phyloP scores from a whole-genome alignment of 1,140 invertebrate species.

The Gryllus bimaculatus region DNA sequence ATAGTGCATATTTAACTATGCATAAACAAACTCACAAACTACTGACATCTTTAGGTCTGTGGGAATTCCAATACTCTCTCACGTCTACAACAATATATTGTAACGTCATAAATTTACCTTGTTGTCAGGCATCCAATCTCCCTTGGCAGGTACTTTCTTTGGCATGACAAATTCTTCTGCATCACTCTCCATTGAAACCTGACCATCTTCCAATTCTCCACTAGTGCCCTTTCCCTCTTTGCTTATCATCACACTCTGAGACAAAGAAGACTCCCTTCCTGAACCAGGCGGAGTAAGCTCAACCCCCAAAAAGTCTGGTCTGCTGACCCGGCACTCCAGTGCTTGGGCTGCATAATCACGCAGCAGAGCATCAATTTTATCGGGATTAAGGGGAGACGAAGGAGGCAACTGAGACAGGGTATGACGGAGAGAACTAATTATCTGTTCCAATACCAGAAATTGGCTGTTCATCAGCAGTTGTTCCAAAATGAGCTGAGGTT shows the following conservation, averaged over 20 bases:
- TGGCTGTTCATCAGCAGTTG: conserved; percentile 66
- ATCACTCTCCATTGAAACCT: conserved; percentile 7
- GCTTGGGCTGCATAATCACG: conserved; percentile 62
- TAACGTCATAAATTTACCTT: conserved; percentile 34
- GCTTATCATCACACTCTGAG: background rate
- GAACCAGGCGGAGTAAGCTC: background rate
- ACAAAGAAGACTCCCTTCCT: conserved; percentile 6
- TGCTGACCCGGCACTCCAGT: conserved; percentile 53
- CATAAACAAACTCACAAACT: no score
- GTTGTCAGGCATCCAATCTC: conserved; percentile 59
- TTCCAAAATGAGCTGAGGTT: conserved; percentile 59
- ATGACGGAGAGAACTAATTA: conserved; percentile 34
- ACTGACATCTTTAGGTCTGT: no score
- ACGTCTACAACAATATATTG: no score
- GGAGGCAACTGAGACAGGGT: background rate
- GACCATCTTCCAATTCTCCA: background rate
- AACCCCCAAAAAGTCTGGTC: conserved; percentile 29
- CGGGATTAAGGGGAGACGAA: conserved; percentile 32
- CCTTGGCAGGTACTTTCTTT: conserved; percentile 48
- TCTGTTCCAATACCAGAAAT: conserved; percentile 50
- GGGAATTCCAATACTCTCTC: no score
- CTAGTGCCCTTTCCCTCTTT: background rate
- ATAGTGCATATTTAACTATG: no score
- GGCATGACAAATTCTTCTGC: conserved; percentile 50
- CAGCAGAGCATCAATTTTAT: conserved; percentile 52